Evolutionary conservation across 2,113 vertebrate species (phyloP).

Genomic region (Oenanthe oenanthe): DNA sequence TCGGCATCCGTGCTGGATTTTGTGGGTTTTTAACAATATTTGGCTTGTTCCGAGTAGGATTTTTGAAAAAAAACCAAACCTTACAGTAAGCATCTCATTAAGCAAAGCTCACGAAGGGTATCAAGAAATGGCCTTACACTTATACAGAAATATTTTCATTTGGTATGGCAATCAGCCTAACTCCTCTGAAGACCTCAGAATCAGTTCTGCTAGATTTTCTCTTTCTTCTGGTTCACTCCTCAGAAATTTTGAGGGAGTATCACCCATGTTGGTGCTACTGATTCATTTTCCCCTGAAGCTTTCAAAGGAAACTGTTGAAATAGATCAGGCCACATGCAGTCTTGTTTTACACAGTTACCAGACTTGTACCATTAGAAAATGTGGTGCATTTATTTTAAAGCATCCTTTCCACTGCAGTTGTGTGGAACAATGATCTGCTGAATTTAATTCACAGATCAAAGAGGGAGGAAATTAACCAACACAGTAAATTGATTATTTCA

Average conservation of each 20-base stretch:
- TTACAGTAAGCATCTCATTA: not conserved
- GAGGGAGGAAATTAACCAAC: conserved; percentile 83
- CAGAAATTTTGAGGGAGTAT: conserved; percentile 61
- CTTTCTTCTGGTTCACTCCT: conserved; percentile 41
- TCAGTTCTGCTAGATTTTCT: conserved; percentile 45
- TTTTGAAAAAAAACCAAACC: not conserved
- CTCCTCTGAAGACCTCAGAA: conserved; percentile 48
- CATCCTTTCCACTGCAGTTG: conserved; percentile 70
- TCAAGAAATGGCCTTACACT: conserved; percentile 17
- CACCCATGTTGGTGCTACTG: conserved; percentile 48
- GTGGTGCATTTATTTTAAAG: conserved; percentile 67
- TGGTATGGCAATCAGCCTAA: conserved; percentile 11
- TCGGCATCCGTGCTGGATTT: not conserved
- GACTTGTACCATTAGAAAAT: conserved; percentile 60
- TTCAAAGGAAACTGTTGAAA: conserved; percentile 58
- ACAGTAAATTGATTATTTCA: conserved; percentile 91
- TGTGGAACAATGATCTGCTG: conserved; percentile 82
- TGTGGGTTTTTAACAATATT: not conserved
- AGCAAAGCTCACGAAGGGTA: not conserved
- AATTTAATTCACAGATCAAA: conserved; percentile 87
- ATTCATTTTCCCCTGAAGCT: conserved; percentile 12
- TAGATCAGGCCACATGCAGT: not conserved
- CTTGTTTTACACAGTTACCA: conserved; percentile 58
- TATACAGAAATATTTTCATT: conserved; percentile 43
- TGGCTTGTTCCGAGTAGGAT: not conserved